Conservation (phyloP, 2,113 vertebrate species). For the Lepidiolamprologus cunningtoni region DNA sequence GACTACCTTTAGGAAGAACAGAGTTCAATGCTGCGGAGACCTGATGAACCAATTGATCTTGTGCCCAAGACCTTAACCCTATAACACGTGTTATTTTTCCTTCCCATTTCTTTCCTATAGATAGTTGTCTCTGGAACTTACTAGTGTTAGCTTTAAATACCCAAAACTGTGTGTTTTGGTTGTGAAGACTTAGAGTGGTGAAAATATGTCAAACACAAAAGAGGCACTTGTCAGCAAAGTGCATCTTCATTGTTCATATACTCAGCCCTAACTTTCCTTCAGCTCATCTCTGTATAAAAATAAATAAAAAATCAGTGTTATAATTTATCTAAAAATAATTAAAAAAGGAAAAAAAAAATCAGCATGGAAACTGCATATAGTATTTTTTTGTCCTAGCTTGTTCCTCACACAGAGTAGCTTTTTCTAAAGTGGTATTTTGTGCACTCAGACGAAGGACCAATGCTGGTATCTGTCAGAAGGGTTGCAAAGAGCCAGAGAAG, state of each 20-base stretch:
- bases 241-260: not conserved
- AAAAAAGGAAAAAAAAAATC: not conserved
- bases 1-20: not conserved
- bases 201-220: conserved; percentile 4
- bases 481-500: conserved; percentile 77
- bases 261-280: conserved; percentile 33
- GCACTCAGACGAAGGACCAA: conserved; percentile 76
- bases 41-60: not conserved
- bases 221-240: conserved; percentile 1
- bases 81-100: not conserved
- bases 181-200: not conserved
- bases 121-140: not conserved
- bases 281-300: conserved; percentile 61
- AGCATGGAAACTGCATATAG: not conserved
- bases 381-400: not conserved
- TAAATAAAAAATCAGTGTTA: conserved; percentile 61
- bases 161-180: not conserved
- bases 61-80: not conserved
- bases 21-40: not conserved
- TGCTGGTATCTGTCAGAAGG: conserved; percentile 83
- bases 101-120: not conserved
- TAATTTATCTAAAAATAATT: conserved; percentile 9
- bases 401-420: not conserved
- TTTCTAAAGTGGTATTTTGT: conserved; percentile 5
- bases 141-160: not conserved